Percentiles rank a stretch among this genome's conserved stretches.
These are phyloP conservation scores for Tringa solitaria DNA, from an alignment of 2,113 vertebrate species.

Conservation along the genomic window DNA sequence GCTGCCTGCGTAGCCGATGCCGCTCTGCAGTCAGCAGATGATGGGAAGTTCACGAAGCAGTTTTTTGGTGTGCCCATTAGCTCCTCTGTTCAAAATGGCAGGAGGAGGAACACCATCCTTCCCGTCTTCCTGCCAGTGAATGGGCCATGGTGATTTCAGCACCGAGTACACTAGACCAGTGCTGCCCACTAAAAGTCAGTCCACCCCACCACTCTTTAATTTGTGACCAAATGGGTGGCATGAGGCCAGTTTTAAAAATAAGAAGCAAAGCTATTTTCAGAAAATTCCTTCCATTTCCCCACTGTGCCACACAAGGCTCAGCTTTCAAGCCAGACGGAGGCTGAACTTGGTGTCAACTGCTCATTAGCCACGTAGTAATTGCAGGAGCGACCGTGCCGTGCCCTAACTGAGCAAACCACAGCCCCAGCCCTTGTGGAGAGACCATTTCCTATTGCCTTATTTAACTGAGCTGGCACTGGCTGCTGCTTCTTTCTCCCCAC, in stretches of 20 bases:
- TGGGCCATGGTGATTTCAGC: background rate
- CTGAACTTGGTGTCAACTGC: background rate
- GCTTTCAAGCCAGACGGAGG: background rate
- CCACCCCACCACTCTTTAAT: background rate
- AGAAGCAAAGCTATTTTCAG: background rate
- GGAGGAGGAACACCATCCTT: background rate
- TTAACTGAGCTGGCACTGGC: background rate
- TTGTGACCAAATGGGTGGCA: background rate
- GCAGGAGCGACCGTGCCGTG: rapidly evolving
- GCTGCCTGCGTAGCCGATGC: background rate
- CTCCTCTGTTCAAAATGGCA: background rate
- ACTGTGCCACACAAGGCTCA: rapidly evolving
- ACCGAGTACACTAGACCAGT: rapidly evolving
- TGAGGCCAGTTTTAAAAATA: background rate
- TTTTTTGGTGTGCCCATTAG: background rate
- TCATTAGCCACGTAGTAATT: background rate
- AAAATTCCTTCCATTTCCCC: background rate
- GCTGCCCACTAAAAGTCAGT: background rate
- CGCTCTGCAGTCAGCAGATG: background rate
- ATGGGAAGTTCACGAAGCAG: background rate
- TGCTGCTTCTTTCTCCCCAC: background rate
- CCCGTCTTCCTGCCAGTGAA: background rate
- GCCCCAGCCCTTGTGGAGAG: rapidly evolving
- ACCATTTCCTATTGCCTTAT: background rate
- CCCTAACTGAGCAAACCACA: background rate